Conservation (phyloP, 2,113 vertebrate genomes). For the Glareola pratincola region DNA sequence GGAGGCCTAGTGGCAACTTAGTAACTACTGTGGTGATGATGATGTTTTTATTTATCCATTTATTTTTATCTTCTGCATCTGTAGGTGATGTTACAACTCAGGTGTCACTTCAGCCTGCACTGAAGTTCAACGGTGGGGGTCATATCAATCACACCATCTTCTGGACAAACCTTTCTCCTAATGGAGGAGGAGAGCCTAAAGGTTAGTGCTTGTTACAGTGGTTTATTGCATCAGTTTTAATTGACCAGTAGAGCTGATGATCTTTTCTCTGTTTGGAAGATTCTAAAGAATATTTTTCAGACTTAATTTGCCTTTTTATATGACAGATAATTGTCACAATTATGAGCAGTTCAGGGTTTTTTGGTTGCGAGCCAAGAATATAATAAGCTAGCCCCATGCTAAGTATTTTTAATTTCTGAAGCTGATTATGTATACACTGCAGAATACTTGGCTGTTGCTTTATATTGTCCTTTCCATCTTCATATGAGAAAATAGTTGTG, state of each 20-base stretch:
- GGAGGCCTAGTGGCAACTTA: neutral
- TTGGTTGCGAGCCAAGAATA: neutral
- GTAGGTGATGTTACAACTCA: conserved; percentile 91
- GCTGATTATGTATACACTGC: neutral
- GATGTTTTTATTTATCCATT: neutral
- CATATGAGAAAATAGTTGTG: neutral
- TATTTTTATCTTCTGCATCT: conserved; percentile 7
- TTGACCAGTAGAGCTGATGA: neutral
- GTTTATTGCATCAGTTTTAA: neutral
- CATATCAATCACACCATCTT: conserved; percentile 97
- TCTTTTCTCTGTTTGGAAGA: neutral
- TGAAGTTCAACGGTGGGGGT: conserved; percentile 95
- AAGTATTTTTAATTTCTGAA: neutral
- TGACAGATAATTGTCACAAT: neutral
- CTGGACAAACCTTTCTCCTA: conserved; percentile 96
- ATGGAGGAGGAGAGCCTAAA: conserved; percentile 89
- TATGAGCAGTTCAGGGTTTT: neutral
- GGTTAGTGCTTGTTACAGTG: conserved; percentile 69
- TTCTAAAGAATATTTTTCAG: neutral
- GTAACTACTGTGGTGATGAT: neutral
- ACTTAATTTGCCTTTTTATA: neutral
- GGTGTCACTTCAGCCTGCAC: conserved; percentile 86
- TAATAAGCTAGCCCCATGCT: neutral
- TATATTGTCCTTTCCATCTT: neutral
- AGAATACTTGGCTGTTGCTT: neutral